Evolutionary conservation across 2,888 invertebrate genomes (phyloP).

Genomic region (Electrophaes corylata): DNA sequence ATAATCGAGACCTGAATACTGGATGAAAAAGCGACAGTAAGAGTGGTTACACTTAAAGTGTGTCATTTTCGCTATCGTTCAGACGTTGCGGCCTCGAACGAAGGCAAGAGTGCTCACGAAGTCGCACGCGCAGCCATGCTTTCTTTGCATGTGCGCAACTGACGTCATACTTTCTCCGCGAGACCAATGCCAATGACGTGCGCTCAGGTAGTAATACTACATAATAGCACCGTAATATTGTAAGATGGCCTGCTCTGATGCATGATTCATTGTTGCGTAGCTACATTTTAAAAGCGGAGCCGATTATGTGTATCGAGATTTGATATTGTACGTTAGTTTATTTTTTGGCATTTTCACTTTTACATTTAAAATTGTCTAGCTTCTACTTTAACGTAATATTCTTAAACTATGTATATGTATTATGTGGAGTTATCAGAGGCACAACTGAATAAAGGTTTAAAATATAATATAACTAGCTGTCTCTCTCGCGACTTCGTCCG

Average conservation of each 20-base stretch:
- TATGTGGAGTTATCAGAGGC: no score
- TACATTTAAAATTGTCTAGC: no score
- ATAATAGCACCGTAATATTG: slow-evolving; percentile 45
- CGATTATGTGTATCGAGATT: not conserved
- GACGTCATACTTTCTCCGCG: slow-evolving; percentile 79
- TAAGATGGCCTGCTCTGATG: slow-evolving; percentile 2
- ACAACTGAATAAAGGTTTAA: no score
- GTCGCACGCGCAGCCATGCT: slow-evolving; percentile 77
- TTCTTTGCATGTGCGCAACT: slow-evolving; percentile 74
- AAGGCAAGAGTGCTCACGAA: slow-evolving; percentile 73
- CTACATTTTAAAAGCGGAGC: slow-evolving; percentile 8
- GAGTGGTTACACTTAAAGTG: slow-evolving; percentile 64
- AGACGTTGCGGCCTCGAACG: slow-evolving; percentile 75
- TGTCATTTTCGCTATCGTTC: slow-evolving; percentile 81
- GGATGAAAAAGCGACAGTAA: slow-evolving; percentile 73
- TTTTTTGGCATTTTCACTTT: no score
- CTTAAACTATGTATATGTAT: no score
- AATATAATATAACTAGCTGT: no score
- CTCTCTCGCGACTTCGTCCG: no score
- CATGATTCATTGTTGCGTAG: slow-evolving; percentile 4
- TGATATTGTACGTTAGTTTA: no score
- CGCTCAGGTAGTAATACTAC: slow-evolving; percentile 69
- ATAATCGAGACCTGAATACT: slow-evolving; percentile 77
- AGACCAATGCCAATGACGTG: slow-evolving; percentile 61
- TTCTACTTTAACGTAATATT: no score